Conservation (phyloP, 2,113 vertebrate genomes). For the Lichenostomus cassidix region DNA sequence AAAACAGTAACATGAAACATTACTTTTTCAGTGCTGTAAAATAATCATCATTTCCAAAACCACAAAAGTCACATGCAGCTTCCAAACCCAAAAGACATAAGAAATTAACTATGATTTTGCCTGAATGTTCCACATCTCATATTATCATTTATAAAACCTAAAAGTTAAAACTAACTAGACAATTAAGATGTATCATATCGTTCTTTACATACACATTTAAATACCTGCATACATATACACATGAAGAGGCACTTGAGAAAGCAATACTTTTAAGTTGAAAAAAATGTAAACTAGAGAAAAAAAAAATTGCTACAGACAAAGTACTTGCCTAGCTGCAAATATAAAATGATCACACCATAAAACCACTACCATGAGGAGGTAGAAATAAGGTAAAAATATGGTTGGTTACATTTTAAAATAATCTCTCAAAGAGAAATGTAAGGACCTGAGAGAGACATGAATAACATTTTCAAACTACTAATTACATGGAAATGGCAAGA, state of each 20-base stretch:
- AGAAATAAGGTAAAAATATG: neutral
- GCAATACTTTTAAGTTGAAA: neutral
- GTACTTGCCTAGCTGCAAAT: neutral
- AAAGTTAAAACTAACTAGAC: neutral
- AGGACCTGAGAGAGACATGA: neutral
- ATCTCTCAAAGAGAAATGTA: neutral
- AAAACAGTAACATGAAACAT: neutral
- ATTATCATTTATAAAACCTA: neutral
- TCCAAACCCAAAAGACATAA: neutral
- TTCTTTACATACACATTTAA: neutral
- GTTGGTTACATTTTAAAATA: neutral
- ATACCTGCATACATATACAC: neutral
- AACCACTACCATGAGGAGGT: neutral
- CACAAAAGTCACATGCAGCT: neutral
- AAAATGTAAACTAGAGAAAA: neutral
- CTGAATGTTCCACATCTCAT: neutral
- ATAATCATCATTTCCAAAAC: neutral
- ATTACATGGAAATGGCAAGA: neutral
- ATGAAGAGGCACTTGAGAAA: neutral
- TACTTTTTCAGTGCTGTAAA: neutral
- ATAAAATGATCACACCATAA: neutral
- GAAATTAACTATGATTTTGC: neutral
- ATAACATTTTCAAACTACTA: neutral
- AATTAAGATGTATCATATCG: neutral
- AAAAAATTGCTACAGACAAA: neutral